Conservation (phyloP, 92 coral and sea anemone species). For the Bergia sp. region DNA sequence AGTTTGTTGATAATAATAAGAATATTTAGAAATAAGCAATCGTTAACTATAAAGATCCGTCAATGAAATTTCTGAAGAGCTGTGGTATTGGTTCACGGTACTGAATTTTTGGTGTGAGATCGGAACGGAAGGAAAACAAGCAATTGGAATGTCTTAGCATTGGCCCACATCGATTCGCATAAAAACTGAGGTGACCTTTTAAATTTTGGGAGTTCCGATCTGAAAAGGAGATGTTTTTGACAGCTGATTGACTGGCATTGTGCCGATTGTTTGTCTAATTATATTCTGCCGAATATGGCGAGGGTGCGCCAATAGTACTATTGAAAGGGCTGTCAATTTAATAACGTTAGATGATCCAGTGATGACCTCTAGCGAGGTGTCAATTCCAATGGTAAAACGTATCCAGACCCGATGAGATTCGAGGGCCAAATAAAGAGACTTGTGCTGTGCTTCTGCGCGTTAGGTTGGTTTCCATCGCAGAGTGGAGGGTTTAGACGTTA, state of each 20-base stretch:
- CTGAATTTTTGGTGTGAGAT: not conserved
- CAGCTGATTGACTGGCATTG: constrained; percentile 50
- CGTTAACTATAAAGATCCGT: constrained; percentile 1
- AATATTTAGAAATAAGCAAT: constrained; percentile 1
- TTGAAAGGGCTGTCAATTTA: constrained; percentile 59
- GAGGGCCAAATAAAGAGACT: constrained; percentile 29
- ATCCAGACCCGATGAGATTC: not conserved
- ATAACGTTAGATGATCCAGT: constrained; percentile 46
- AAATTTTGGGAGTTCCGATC: not conserved
- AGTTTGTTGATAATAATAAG: not conserved
- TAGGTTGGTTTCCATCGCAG: constrained; percentile 5
- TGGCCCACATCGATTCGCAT: not conserved
- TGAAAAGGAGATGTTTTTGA: constrained; percentile 33
- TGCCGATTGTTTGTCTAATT: constrained; percentile 58
- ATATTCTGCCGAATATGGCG: constrained; percentile 75
- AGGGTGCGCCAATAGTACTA: constrained; percentile 56
- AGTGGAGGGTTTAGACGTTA: not conserved
- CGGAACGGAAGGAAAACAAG: not conserved
- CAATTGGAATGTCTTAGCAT: not conserved
- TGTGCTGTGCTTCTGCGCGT: constrained; percentile 25
- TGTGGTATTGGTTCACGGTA: not conserved
- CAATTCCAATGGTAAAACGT: constrained; percentile 34
- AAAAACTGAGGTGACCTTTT: not conserved
- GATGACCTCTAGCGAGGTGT: constrained; percentile 24
- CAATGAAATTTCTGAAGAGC: not conserved